These are phyloP conservation scores for Misgurnus anguillicaudatus DNA, from an alignment of 2,113 vertebrate genomes.

Conservation along the genomic window DNA sequence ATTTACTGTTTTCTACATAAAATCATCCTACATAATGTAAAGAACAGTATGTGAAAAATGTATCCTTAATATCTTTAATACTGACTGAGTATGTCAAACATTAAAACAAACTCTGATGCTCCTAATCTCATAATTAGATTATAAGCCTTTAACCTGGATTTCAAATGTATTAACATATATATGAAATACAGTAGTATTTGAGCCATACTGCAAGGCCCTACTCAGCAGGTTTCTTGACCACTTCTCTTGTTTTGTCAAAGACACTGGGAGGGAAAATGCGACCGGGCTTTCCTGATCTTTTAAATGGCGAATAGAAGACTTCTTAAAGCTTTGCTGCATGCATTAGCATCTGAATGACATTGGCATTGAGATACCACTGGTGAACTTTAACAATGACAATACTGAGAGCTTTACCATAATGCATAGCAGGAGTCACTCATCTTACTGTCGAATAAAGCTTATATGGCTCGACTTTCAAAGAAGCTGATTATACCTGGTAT, in stretches of 20 bases:
- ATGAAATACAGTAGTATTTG: too few species aligned
- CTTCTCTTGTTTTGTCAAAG: not conserved
- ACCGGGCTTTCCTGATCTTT: conserved; percentile 54
- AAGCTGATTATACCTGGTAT: not conserved
- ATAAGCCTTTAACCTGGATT: too few species aligned
- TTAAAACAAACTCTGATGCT: too few species aligned
- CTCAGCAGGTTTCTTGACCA: not conserved
- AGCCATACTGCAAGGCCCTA: not conserved
- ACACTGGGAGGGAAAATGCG: conserved; percentile 22
- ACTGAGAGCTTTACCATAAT: conserved; percentile 60
- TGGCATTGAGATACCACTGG: conserved; percentile 61
- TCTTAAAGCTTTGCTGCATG: conserved; percentile 64
- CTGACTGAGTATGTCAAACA: too few species aligned
- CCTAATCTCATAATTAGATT: too few species aligned
- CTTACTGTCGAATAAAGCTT: not conserved
- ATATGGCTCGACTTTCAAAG: not conserved
- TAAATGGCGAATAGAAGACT: conserved; percentile 62
- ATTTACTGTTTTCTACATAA: too few species aligned
- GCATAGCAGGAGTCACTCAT: conserved; percentile 58
- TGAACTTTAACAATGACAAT: conserved; percentile 21
- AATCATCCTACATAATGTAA: too few species aligned
- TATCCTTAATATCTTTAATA: too few species aligned
- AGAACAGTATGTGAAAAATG: too few species aligned
- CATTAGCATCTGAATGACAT: conserved; percentile 74
- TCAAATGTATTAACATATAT: too few species aligned